Base-by-base conservation (phyloP, 2,797 vertebrate species). In the Syngnathus acus region DNA sequence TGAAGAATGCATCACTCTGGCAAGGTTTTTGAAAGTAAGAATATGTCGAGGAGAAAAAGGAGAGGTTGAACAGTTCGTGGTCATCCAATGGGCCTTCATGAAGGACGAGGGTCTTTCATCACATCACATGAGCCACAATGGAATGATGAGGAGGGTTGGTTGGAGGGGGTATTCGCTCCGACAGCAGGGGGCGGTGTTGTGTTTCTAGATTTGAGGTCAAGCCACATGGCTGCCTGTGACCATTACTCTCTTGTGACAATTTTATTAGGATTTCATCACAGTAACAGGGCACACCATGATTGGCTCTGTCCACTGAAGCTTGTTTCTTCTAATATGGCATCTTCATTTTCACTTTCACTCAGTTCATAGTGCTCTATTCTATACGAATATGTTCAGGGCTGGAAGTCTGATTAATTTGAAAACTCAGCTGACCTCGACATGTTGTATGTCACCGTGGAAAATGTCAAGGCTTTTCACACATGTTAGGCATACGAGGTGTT, bases 111-210 rank as follows among this genome's bases (percentile, higher is more conserved):
- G 72, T 63, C 51, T 23, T 8, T 6, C 11, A 42, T 1, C 59
- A 14, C 5, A 21, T 43, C 26, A 57, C 10, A 57, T 54, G 53
- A 54, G 8, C 23, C 62, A 9, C 17, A 37, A 21, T 48, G 43
- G 13, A 32, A 32, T 32, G 45, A 48, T 26, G 8, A 40, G 38
- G 59, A 13, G 13, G 4, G 60, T 39, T 11, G 45, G 0, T 26
- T 4, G 23, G 37, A 11, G 11, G 17, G 57, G 40, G 6, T 48
- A 60, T 51, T 39, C 2, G 40, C 63, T 21, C 66, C 66, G 68
- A 62, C 90, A 87, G 86, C 86, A 89, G 89, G 86, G 88, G 90
- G 89, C 85, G 83, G 71, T 81, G 77, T 85, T 89, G 87, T 82
- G 75, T 87, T 81, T 81, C 72, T 69, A 78, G 74, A 82, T 37